Conservation (phyloP, 2,113 vertebrate species). For the Hydropotes inermis region DNA sequence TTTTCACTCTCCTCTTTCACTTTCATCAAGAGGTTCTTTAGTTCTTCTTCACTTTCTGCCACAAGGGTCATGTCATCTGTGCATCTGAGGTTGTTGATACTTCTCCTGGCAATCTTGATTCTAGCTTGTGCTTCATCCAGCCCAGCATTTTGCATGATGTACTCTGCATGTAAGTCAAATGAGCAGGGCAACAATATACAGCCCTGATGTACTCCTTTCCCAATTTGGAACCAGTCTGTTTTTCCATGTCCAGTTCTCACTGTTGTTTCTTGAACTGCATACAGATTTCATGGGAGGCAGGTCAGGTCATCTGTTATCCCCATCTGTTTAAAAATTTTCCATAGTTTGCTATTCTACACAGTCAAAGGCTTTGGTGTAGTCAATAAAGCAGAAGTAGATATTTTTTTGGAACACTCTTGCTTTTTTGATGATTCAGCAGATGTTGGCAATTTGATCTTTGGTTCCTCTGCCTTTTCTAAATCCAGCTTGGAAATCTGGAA, state of each 20-base stretch:
- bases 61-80: neutral
- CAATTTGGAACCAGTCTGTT: neutral
- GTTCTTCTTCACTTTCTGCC: neutral
- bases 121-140: neutral
- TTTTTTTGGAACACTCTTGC: neutral
- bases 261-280: neutral
- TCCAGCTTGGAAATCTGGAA: neutral
- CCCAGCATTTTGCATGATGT: neutral
- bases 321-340: neutral
- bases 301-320: neutral
- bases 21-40: neutral
- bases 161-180: neutral
- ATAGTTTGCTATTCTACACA: neutral
- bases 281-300: neutral
- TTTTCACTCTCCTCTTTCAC: neutral
- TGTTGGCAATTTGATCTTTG: neutral
- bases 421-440: neutral
- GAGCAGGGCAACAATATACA: neutral
- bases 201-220: rapidly evolving
- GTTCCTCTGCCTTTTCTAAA: neutral
- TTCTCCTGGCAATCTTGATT: neutral
- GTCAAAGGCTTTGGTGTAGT: neutral
- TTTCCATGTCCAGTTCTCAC: neutral
- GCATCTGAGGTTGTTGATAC: neutral
- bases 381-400: neutral